Evolutionary conservation across 2,113 vertebrate species (phyloP).

Genomic region (Sigmodon hispidus): DNA sequence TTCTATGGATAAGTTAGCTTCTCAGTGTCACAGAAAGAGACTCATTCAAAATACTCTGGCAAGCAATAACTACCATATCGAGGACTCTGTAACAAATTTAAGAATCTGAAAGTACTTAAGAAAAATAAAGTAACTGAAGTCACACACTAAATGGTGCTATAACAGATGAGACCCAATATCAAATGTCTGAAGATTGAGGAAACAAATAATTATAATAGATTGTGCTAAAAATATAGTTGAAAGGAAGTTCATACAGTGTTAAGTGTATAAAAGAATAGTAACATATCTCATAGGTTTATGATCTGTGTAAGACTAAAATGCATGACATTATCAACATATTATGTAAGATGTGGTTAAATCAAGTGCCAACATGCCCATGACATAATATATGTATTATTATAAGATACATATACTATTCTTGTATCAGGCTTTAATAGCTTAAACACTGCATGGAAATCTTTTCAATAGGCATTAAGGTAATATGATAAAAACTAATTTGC

Average conservation of each 20-base stretch:
- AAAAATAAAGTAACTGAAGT: not conserved
- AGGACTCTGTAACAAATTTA: not conserved
- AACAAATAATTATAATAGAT: not conserved
- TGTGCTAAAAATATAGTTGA: not conserved
- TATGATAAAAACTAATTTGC: not conserved
- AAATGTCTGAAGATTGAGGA: not conserved
- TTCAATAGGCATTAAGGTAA: not conserved
- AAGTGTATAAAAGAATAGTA: not conserved
- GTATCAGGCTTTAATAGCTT: not conserved
- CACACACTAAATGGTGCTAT: not conserved
- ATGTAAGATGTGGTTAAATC: not conserved
- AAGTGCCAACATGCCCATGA: not conserved
- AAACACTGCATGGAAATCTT: not conserved
- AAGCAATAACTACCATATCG: not conserved
- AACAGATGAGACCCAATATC: not conserved
- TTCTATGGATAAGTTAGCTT: not conserved
- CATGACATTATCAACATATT: not conserved
- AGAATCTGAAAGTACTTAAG: not conserved
- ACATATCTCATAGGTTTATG: not conserved
- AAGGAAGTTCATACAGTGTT: not conserved
- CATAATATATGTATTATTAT: not conserved
- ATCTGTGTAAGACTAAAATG: not conserved
- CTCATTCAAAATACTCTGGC: not conserved
- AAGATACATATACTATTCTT: not conserved
- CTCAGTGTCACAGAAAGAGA: not conserved